These are phyloP conservation scores for Anadara kagoshimensis DNA, from an alignment of 1,140 invertebrate genomes.

Conservation along the genomic window DNA sequence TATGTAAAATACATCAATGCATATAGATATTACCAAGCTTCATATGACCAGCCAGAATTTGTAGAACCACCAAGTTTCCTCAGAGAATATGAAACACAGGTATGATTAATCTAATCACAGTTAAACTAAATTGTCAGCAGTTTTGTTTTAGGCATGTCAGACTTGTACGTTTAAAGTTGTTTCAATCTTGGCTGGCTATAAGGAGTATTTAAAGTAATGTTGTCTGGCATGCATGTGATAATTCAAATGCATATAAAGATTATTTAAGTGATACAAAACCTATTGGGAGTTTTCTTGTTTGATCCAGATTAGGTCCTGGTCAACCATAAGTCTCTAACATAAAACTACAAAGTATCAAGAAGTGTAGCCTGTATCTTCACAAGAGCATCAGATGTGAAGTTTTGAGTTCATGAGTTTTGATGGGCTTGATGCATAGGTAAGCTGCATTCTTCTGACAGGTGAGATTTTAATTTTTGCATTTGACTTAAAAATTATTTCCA, in stretches of 20 bases:
- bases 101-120: slow-evolving; percentile 10
- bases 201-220: not conserved
- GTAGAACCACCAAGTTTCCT: slow-evolving; percentile 62
- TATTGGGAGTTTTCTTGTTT: not conserved
- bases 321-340: no score
- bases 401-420: not conserved
- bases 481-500: not conserved
- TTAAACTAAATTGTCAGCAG: not conserved
- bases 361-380: not conserved
- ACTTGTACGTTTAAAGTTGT: not conserved
- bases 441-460: not conserved
- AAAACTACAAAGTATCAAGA: no score
- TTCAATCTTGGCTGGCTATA: not conserved
- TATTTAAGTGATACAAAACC: not conserved
- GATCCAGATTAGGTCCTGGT: no score
- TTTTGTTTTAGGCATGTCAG: not conserved
- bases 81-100: slow-evolving; percentile 64
- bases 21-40: slow-evolving; percentile 45
- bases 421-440: not conserved
- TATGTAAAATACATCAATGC: slow-evolving; percentile 58
- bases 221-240: not conserved
- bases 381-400: not conserved
- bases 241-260: not conserved
- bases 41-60: slow-evolving; percentile 57
- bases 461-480: not conserved